Conservation (phyloP, 2,888 invertebrate species). For the Andricus quercusramuli region DNA sequence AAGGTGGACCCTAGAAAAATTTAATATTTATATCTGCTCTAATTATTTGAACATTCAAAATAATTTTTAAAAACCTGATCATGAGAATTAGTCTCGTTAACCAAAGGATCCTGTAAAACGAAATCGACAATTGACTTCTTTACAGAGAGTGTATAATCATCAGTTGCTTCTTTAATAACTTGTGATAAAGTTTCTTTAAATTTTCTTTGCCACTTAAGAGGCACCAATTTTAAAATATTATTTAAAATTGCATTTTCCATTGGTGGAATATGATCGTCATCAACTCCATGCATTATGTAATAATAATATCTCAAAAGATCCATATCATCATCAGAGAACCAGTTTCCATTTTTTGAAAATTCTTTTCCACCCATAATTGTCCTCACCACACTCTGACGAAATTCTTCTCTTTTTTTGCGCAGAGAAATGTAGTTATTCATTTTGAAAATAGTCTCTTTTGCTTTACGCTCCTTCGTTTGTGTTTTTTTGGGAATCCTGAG, state of each 20-base stretch:
- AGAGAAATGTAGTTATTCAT: constrained; percentile 84
- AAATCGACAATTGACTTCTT: constrained; percentile 96
- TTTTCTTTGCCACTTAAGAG: constrained; percentile 81
- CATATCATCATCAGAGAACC: constrained; percentile 81
- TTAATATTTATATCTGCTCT: neutral
- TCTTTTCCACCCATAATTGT: constrained; percentile 81
- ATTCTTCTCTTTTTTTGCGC: constrained; percentile 89
- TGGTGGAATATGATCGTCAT: constrained; percentile 93
- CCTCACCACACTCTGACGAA: constrained; percentile 88
- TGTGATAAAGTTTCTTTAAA: constrained; percentile 82
- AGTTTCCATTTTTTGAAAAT: constrained; percentile 62
- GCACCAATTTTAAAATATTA: constrained; percentile 83
- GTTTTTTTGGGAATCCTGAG: constrained; percentile 46
- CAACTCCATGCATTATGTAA: constrained; percentile 94
- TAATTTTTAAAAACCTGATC: constrained; percentile 48
- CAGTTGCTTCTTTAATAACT: constrained; percentile 88
- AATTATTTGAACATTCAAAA: neutral
- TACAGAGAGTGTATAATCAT: constrained; percentile 92
- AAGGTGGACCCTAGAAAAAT: constrained; percentile 46
- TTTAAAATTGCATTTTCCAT: constrained; percentile 87
- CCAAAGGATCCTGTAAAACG: constrained; percentile 88
- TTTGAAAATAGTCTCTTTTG: constrained; percentile 56
- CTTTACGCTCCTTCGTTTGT: constrained; percentile 50
- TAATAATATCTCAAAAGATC: constrained; percentile 91
- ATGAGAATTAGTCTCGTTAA: constrained; percentile 42